Conservation (phyloP, 2,113 vertebrate genomes). For the Heterocephalus glaber region DNA sequence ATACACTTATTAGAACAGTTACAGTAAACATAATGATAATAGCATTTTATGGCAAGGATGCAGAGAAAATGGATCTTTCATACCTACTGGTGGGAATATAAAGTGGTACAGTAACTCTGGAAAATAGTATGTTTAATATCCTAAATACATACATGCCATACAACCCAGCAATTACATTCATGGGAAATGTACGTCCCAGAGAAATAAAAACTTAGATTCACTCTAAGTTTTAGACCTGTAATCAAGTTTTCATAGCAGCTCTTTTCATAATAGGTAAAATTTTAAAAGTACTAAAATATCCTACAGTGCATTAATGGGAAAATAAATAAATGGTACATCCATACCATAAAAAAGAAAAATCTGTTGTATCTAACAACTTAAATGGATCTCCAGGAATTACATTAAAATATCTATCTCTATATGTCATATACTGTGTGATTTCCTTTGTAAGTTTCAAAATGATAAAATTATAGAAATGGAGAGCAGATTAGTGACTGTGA, state of each 20-base stretch:
- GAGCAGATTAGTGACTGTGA: background rate
- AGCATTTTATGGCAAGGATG: conserved; percentile 29
- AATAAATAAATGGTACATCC: background rate
- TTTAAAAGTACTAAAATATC: conserved; percentile 43
- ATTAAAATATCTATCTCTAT: background rate
- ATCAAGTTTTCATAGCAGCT: conserved; percentile 51
- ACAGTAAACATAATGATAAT: conserved; percentile 18
- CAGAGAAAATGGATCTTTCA: conserved; percentile 13
- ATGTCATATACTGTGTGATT: background rate
- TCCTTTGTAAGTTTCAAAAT: conserved; percentile 36
- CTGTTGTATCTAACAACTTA: background rate
- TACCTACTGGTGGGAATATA: background rate
- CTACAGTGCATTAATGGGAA: background rate
- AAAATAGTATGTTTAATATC: conserved; percentile 44
- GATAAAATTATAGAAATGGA: conserved; percentile 34
- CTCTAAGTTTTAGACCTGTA: background rate
- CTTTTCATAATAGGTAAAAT: conserved; percentile 25
- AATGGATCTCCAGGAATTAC: background rate
- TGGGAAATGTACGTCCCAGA: conserved; percentile 3
- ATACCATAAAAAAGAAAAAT: background rate
- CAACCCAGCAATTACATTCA: background rate
- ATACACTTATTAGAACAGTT: conserved; percentile 20
- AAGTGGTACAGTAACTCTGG: background rate
- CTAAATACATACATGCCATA: background rate
- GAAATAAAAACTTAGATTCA: conserved; percentile 36